phyloP scores from a whole-genome alignment of 23 tunicate species.

The Phallusia fumigata region DNA sequence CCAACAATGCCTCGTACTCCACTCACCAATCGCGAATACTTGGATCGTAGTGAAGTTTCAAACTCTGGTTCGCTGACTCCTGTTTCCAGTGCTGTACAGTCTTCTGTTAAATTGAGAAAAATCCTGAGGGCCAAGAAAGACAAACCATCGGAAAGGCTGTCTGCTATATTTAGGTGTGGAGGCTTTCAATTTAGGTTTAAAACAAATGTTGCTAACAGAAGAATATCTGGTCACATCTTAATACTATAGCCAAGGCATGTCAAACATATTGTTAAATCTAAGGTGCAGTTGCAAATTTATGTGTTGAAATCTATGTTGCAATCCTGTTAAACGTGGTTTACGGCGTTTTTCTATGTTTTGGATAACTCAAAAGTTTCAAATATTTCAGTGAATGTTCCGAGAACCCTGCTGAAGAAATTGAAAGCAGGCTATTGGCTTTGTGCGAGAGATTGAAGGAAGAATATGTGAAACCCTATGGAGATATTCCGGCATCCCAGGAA shows the following conservation, averaged over 20 bases:
- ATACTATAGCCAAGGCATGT: no score
- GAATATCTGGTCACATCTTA: no score
- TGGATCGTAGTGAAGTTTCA: slow-evolving; percentile 33
- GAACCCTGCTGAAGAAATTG: slow-evolving; percentile 32
- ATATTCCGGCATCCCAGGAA: slow-evolving; percentile 49
- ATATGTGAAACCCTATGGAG: slow-evolving; percentile 56
- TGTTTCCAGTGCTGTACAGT: slow-evolving; percentile 40
- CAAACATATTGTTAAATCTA: no score
- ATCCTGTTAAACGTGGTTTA: no score
- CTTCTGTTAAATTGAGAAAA: slow-evolving; percentile 51
- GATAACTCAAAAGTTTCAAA: no score
- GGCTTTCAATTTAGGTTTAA: no score
- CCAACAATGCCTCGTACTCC: slow-evolving; percentile 56
- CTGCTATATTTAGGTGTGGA: slow-evolving; percentile 30
- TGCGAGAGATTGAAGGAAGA: slow-evolving; percentile 38
- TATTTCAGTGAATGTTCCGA: slow-evolving; percentile 33
- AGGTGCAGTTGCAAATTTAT: no score
- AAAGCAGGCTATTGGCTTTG: slow-evolving; percentile 22
- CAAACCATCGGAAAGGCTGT: slow-evolving; percentile 40
- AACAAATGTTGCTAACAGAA: no score
- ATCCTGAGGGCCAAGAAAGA: slow-evolving; percentile 33
- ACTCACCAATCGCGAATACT: slow-evolving; percentile 79
- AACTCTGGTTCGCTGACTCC: slow-evolving; percentile 33
- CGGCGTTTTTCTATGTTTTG: no score
- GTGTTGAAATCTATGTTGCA: no score